These are phyloP conservation scores for Suncus etruscus DNA, from an alignment of 2,113 vertebrate species.

Conservation along the genomic window DNA sequence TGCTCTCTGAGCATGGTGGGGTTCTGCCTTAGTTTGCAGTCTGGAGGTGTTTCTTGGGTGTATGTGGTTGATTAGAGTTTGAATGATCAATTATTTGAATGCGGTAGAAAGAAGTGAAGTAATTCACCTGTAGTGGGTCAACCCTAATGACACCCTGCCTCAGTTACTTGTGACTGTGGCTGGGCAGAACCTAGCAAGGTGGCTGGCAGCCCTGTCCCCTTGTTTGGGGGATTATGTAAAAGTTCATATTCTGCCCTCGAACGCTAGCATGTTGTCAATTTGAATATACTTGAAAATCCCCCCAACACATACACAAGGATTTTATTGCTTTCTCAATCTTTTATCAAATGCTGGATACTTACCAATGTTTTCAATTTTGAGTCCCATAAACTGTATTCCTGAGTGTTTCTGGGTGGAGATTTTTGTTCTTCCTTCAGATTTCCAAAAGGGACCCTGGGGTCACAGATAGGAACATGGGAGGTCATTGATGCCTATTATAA, in stretches of 20 bases:
- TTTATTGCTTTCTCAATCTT: background rate
- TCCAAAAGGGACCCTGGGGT: background rate
- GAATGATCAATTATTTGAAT: no score
- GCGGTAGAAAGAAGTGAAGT: no score
- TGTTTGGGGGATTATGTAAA: background rate
- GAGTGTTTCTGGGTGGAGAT: background rate
- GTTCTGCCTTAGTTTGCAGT: no score
- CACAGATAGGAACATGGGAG: background rate
- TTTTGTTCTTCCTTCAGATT: conserved; percentile 1
- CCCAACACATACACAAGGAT: background rate
- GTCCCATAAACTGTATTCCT: background rate
- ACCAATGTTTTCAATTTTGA: background rate
- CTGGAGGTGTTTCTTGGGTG: no score
- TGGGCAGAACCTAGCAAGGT: no score
- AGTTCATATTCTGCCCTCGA: background rate
- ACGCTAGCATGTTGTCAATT: background rate
- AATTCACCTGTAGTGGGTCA: no score
- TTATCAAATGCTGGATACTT: background rate
- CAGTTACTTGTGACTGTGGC: no score
- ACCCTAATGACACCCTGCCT: no score
- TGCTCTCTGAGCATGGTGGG: no score
- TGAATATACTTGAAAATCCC: no score
- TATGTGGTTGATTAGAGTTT: no score
- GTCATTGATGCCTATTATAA: background rate
- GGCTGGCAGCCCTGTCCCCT: no score